Conservation (phyloP, 2,888 invertebrate species). For the Papilio gigon region DNA sequence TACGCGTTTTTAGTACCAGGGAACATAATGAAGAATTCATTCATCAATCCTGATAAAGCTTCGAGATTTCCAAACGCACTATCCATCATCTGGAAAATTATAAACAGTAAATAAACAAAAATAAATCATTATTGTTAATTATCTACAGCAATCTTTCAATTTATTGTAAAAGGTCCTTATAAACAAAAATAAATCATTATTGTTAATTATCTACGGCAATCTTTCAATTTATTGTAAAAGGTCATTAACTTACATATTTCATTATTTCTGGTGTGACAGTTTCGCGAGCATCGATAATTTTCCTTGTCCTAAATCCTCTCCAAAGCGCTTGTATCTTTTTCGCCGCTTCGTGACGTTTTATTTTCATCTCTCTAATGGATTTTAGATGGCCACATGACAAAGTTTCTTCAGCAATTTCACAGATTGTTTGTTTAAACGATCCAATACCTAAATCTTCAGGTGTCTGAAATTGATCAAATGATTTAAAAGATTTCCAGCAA, state of each 20-base stretch:
- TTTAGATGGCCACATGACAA: conserved; percentile 66
- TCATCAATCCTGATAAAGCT: conserved; percentile 66
- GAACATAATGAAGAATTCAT: conserved; percentile 69
- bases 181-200: no score
- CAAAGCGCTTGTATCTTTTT: conserved; percentile 67
- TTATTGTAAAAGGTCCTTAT: no score
- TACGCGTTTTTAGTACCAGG: conserved; percentile 67
- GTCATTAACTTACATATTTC: conserved; percentile 62
- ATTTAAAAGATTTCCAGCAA: no score
- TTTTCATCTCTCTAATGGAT: conserved; percentile 61
- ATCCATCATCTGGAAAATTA: conserved; percentile 63
- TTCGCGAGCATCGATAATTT: conserved; percentile 53
- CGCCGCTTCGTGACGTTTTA: conserved; percentile 68
- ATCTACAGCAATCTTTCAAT: no score
- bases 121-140: no score
- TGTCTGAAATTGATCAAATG: conserved; percentile 35
- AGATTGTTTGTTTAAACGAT: conserved; percentile 58
- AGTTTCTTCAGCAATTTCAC: conserved; percentile 65
- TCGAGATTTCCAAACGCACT: conserved; percentile 67
- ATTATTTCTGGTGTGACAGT: conserved; percentile 57
- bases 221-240: no score
- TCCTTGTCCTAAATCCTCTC: conserved; percentile 69
- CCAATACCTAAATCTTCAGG: conserved; percentile 50
- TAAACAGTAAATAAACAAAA: no score
- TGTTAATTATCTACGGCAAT: no score